Evolutionary conservation across 2,888 invertebrate genomes (phyloP), one percentile per base, ranked within the genome.

Genomic region (Drosophila merina): DNA sequence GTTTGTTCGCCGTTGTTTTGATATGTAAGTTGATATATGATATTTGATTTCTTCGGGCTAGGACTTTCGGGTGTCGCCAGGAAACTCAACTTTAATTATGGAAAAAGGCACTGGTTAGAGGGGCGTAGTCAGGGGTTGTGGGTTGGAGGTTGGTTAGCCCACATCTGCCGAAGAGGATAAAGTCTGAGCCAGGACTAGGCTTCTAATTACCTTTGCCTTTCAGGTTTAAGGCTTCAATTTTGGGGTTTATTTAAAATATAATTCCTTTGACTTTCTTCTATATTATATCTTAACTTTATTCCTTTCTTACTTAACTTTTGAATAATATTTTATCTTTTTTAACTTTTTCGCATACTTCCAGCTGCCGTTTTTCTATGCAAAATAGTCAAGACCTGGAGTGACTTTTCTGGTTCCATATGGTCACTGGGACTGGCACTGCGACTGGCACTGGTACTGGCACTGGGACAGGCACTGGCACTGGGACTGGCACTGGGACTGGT

Each of bases 1-100:
- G 74, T 74, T 80, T 74, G 47, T 73, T 68, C 48, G 55, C 75
- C 63, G 62, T 74, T 83, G 83, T 84, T 84, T 69, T 84, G 84
- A 84, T 84, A 72, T 86, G 85, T 84, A 86, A 84, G 87, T 84
- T 84, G 84, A 84, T 84, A 84, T 84, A 86, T 84, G 84, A 86
- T 84, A 84, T 84, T 86, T 86, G 84, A 86, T 84, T 86, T 79
- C 20, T 26, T 77, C 40, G 45, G 52, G 55, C 30, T 25, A 58
- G 60, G 60, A 50, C 60, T 54, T 47, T 48, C 42, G 45, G 45
- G 48, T 33, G 52, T 67, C 49, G 36, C 51, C 57, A 25, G 57
- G 50, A 44, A 56, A 40, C 64, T 73, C 71, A 72, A 75, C 81
- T 79, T 76, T 74, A 80, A 78, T 76, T 80, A 81, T 50, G 47